Base-by-base conservation (phyloP, 2,797 vertebrate species). In the Poecile montanus region DNA sequence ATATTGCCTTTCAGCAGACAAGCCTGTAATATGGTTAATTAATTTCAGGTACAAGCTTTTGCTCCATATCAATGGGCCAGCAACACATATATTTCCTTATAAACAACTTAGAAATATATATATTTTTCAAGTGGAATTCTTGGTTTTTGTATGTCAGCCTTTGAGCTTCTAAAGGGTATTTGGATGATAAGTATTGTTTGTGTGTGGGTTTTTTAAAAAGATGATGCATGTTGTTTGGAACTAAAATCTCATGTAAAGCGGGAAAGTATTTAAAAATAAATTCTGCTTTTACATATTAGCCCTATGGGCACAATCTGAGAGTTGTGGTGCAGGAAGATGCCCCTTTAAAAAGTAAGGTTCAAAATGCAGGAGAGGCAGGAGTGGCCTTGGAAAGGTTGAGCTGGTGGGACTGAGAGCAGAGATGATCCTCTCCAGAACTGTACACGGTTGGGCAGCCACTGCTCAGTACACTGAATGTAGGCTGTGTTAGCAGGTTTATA, bases 191-290 rank as follows among this genome's bases (percentile, higher is more conserved):
- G 63, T 88, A 78, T 16, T 91, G 19, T 40, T 87, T 87, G 36
- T 13, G 54, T 81, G 93, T 48, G 83, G 27, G 29, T 83, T 92
- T 83, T 54, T 18, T 6, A 60, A 3, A n/a, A 85, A 53, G 11
- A 36, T 67, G 50, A 66, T 74, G 61, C 71, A 48, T 75, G n/a
- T 66, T 88, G 23, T 66, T 96, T 91, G 65, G 57, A 90, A 68
- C 48, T 67, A 29, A 79, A 91, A 79, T 74, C 56, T 88, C 85
- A 71, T 13, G 48, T 93, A 71, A 91, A 94, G 74, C 1, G 13
- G 78, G 57, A 74, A 85, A 23, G 21, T 94, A 89, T 97, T 91
- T 94, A 85, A 94, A 88, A 93, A 79, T 85, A 94, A 94, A 93
- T 92, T 74, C 26, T 91, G 38, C 27, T 91, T 94, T 93, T 95